These are phyloP conservation scores for Chrysochloris asiatica DNA, from an alignment of 2,113 vertebrate genomes.

Conservation along the genomic window DNA sequence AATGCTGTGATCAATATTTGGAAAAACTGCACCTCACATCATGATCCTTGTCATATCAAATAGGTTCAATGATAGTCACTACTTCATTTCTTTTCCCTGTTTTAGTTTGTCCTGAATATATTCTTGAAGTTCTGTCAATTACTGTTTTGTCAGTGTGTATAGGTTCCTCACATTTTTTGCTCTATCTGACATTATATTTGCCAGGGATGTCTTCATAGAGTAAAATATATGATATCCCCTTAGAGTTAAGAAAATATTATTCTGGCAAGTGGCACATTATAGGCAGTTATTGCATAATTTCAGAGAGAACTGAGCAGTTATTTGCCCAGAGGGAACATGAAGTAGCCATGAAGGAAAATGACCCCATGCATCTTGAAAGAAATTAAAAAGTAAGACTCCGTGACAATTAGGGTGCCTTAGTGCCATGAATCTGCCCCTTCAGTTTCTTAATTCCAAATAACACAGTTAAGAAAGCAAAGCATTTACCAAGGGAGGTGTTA, in stretches of 20 bases:
- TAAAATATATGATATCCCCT: slow-evolving; percentile 42
- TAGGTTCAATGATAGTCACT: background rate
- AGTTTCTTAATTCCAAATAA: slow-evolving; percentile 51
- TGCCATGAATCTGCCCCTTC: slow-evolving; percentile 56
- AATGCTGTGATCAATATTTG: slow-evolving; percentile 48
- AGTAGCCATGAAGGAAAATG: slow-evolving; percentile 77
- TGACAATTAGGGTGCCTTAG: slow-evolving; percentile 52
- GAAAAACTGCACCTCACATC: background rate
- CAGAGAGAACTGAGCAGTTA: slow-evolving; percentile 62
- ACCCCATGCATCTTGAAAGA: slow-evolving; percentile 73
- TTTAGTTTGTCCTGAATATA: background rate
- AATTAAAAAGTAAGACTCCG: slow-evolving; percentile 71
- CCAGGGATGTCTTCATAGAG: background rate
- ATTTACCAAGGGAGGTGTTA: slow-evolving; percentile 59
- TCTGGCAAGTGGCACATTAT: slow-evolving; percentile 70
- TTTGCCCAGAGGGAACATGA: slow-evolving; percentile 74
- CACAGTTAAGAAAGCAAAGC: slow-evolving; percentile 2
- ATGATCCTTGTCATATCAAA: slow-evolving; percentile 7
- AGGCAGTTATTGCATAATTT: slow-evolving; percentile 70
- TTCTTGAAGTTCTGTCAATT: slow-evolving; percentile 35
- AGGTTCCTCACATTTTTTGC: background rate
- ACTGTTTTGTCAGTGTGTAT: background rate
- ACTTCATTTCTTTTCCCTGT: background rate
- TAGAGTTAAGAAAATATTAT: slow-evolving; percentile 76
- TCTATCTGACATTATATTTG: slow-evolving; percentile 22